Conservation (phyloP, 2,797 vertebrate genomes). For the Falco rusticolus region DNA sequence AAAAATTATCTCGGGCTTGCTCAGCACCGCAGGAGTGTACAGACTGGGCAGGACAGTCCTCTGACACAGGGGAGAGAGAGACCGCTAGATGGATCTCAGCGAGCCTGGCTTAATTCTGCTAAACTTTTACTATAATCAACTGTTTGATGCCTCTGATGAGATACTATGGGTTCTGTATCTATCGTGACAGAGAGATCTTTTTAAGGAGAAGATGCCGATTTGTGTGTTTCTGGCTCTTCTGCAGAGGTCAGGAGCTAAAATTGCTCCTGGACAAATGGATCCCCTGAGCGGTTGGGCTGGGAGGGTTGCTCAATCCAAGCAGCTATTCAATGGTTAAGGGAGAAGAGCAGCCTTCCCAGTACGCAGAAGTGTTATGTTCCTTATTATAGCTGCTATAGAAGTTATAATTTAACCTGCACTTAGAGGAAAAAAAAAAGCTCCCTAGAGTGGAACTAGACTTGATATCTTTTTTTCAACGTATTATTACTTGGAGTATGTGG, state of each 20-base stretch:
- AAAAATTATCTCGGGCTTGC: not conserved
- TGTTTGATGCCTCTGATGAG: not conserved
- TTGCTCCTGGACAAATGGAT: not conserved
- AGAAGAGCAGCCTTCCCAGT: not conserved
- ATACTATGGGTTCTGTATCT: not conserved
- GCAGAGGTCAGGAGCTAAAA: not conserved
- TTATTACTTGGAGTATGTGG: not conserved
- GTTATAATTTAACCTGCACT: constrained; percentile 27
- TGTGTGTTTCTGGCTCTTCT: not conserved
- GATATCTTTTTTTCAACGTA: not conserved
- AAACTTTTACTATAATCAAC: not conserved
- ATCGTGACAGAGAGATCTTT: too few species aligned
- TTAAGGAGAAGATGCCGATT: not conserved
- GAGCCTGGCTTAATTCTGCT: not conserved
- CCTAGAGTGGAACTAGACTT: not conserved
- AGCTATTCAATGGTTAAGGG: not conserved
- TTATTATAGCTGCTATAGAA: constrained; percentile 12
- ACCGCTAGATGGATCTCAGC: not conserved
- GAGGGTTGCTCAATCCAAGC: not conserved
- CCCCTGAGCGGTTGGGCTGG: not conserved
- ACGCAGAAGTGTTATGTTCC: not conserved
- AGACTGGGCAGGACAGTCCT: not conserved
- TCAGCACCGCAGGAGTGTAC: too few species aligned
- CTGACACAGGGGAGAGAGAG: not conserved
- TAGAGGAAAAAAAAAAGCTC: not conserved